Percentiles rank a stretch among this genome's conserved stretches.
phyloP scores from a whole-genome alignment of 64 coral and sea anemone genomes.

The Porites lutea region DNA sequence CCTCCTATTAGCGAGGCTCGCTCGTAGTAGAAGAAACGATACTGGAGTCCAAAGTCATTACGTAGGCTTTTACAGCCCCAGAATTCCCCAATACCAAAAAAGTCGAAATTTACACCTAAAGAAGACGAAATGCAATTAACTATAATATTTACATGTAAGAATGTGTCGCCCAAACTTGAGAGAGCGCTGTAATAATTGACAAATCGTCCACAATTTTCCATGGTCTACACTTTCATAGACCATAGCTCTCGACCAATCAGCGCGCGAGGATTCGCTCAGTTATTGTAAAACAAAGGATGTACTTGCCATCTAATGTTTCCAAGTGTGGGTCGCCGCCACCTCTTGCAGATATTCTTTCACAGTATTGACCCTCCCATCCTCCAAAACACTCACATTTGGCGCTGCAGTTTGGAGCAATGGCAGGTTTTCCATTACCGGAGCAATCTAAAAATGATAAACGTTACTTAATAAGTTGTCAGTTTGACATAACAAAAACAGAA shows the following conservation, averaged over 20 bases:
- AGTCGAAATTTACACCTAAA: slow-evolving; percentile 73
- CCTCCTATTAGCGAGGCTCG: slow-evolving; percentile 74
- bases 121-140: neutral
- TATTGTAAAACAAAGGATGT: neutral
- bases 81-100: slow-evolving; percentile 91
- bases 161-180: too few species aligned
- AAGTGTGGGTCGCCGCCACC: slow-evolving; percentile 79
- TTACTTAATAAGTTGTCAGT: neutral
- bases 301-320: slow-evolving; percentile 74
- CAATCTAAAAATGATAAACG: neutral
- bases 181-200: too few species aligned
- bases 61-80: slow-evolving; percentile 70
- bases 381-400: slow-evolving; percentile 42
- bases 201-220: too few species aligned
- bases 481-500: too few species aligned
- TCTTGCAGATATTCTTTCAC: slow-evolving; percentile 24
- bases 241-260: too few species aligned
- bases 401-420: neutral
- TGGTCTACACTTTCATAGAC: too few species aligned
- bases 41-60: slow-evolving; percentile 83
- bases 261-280: neutral
- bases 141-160: too few species aligned
- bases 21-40: slow-evolving; percentile 68
- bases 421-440: slow-evolving; percentile 40
- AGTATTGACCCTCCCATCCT: slow-evolving; percentile 67